phyloP scores from a whole-genome alignment of 2,888 invertebrate genomes.

The Tolmerus cingulatus region DNA sequence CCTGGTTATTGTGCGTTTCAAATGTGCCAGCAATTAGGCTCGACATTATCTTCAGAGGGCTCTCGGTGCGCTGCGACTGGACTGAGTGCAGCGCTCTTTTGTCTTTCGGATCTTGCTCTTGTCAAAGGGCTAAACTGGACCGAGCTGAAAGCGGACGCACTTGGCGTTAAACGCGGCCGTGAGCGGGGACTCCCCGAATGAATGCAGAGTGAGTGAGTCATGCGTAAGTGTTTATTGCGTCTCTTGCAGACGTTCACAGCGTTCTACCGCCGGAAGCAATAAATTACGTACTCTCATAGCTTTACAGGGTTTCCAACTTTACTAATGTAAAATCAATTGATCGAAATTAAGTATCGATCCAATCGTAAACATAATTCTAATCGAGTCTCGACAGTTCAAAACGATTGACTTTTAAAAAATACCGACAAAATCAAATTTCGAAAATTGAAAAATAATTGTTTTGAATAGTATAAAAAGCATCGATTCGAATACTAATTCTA shows the following conservation, averaged over 20 bases:
- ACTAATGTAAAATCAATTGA: background rate
- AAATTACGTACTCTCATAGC: background rate
- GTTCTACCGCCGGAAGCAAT: background rate
- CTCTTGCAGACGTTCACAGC: background rate
- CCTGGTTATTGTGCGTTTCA: background rate
- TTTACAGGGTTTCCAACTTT: background rate
- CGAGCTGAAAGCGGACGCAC: background rate
- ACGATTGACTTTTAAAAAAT: no score
- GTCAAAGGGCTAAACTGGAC: background rate
- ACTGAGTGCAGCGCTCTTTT: background rate
- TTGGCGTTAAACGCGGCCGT: background rate
- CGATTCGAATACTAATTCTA: background rate
- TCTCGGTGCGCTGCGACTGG: background rate
- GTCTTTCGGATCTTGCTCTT: background rate
- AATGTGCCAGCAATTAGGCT: background rate
- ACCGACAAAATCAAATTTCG: background rate
- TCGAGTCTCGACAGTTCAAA: no score
- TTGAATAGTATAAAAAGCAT: background rate
- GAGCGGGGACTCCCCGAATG: background rate
- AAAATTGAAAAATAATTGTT: background rate
- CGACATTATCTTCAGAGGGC: background rate
- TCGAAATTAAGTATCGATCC: background rate
- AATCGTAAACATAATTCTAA: background rate
- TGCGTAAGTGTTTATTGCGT: background rate
- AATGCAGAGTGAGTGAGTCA: background rate